phyloP scores from a whole-genome alignment of 2,113 vertebrate species.

The Aleadryas rufinucha region DNA sequence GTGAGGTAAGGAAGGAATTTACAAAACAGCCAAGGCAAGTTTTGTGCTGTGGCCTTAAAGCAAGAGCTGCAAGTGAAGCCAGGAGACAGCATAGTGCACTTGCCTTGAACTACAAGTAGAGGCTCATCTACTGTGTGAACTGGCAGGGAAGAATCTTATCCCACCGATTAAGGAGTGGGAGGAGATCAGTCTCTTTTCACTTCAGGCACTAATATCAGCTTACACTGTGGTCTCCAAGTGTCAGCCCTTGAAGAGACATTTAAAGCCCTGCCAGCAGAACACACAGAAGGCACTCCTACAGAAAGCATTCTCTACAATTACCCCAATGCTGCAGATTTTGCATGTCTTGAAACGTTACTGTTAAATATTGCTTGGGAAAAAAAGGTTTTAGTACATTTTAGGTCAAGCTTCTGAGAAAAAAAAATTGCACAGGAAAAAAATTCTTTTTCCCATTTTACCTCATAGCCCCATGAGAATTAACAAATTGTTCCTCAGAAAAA shows the following conservation, averaged over 20 bases:
- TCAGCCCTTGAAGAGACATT: neutral
- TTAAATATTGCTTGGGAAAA: neutral
- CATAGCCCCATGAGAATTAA: neutral
- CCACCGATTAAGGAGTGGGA: conserved; percentile 15
- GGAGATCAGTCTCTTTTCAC: conserved; percentile 10
- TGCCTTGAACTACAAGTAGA: neutral
- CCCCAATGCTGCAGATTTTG: neutral
- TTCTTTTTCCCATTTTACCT: neutral
- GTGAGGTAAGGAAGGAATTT: neutral
- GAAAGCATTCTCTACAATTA: neutral
- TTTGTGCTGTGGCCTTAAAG: neutral
- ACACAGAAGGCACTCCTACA: conserved; percentile 16
- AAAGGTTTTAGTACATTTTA: neutral
- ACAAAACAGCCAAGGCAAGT: neutral
- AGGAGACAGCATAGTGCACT: neutral
- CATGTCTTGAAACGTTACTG: neutral
- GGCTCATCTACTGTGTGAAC: neutral
- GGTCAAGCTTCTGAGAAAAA: neutral
- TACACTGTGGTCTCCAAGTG: conserved; percentile 8
- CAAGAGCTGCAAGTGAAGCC: neutral
- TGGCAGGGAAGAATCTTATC: neutral
- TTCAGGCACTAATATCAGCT: conserved; percentile 5
- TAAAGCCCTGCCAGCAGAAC: conserved; percentile 5
- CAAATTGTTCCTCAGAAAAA: neutral
- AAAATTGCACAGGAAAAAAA: neutral